phyloP scores from a whole-genome alignment of 2,113 vertebrate genomes.

The Craseonycteris thonglongyai region DNA sequence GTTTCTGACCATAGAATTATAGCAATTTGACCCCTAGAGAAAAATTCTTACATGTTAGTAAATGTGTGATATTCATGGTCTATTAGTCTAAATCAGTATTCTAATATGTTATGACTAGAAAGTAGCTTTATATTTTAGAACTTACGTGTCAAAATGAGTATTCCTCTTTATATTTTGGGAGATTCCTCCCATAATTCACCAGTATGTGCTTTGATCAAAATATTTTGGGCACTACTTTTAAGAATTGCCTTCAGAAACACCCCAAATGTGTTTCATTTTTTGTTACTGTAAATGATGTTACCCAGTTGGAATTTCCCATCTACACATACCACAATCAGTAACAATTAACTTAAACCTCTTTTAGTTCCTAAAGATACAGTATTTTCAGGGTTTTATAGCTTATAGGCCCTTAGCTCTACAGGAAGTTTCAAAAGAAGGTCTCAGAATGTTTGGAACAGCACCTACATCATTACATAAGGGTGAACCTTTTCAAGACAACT shows the following conservation, averaged over 20 bases:
- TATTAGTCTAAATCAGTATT: background rate
- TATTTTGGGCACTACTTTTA: background rate
- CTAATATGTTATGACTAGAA: background rate
- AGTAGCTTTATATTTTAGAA: slow-evolving; percentile 3
- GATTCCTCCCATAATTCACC: background rate
- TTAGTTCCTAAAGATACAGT: background rate
- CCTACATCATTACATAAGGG: background rate
- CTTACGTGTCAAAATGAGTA: background rate
- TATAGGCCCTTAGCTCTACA: background rate
- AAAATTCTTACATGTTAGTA: background rate
- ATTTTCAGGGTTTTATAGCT: background rate
- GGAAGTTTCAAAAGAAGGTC: background rate
- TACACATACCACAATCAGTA: background rate
- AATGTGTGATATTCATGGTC: background rate
- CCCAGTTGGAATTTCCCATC: background rate
- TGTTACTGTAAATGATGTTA: background rate
- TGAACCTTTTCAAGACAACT: background rate
- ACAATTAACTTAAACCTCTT: slow-evolving; percentile 9
- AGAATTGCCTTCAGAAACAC: background rate
- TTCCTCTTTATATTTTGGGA: background rate
- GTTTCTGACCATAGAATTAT: background rate
- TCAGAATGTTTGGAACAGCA: slow-evolving; percentile 2
- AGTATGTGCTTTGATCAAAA: background rate
- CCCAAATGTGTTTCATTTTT: background rate
- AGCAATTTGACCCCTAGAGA: background rate